Base-by-base conservation (phyloP, 2,797 vertebrate genomes). In the Sorex maritimensis region DNA sequence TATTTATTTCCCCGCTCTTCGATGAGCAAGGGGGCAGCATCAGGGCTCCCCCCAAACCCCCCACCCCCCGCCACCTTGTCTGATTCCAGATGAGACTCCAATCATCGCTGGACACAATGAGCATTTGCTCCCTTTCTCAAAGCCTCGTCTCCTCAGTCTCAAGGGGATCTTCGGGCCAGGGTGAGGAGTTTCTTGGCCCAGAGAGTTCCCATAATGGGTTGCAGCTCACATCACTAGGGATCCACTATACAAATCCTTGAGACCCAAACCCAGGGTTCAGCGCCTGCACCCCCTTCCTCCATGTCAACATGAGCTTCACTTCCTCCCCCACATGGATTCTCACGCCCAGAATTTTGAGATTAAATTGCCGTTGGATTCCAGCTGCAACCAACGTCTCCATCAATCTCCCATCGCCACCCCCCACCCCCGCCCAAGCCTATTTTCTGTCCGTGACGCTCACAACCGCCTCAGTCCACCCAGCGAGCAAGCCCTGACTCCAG, bases 281-380 rank as follows among this genome's bases (percentile, higher is more conserved):
- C 9, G 30, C 30, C 52, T 21, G 58, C 10, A 55, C 15, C n/a
- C 28, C 46, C 2, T 38, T 63, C 49, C 55, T 68, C 2, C 0
- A 23, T 0, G 0, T 26, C 1, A 0, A n/a, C 26, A 11, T 0
- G 4, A 81, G 11, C 41, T 65, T 81, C 15, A 0, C 21, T 41
- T 58, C 81, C 86, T 80, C 41, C 1, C 21, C 30, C 38, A 2
- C 17, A 0, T 44, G 1, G 19, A 46, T 0, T 17, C 8, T 9
- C 12, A 14, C 26, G 41, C 17, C 41, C 41, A 12, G 49, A 75
- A 30, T 55, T 6, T 34, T 69, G 52, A 61, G 49, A 26, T 30
- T n/a, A 17, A 21, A 67, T 6, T 81, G 65, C 63, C 38, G 6
- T 80, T 79, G 24, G 23, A 90, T 69, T 72, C n/a, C 30, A 71